These are phyloP conservation scores for Rhynchophorus ferrugineus DNA, from an alignment of 1,140 invertebrate species.

Conservation along the genomic window DNA sequence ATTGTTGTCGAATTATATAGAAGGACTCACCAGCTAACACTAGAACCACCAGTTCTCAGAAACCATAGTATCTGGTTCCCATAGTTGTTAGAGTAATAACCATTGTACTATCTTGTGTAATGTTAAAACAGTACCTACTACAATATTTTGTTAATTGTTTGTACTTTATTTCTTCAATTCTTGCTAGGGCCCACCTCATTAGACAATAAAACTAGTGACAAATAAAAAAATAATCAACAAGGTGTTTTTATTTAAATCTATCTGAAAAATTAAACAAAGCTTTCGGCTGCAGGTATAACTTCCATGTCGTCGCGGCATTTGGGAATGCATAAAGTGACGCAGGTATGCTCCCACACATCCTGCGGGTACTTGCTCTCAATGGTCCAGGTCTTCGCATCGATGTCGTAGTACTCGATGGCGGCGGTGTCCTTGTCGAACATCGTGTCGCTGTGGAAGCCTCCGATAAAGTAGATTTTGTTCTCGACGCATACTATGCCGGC, in stretches of 20 bases:
- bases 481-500: slow-evolving; percentile 56
- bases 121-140: no score
- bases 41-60: no score
- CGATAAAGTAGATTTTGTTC: slow-evolving; percentile 62
- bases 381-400: slow-evolving; percentile 52
- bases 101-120: no score
- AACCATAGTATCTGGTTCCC: no score
- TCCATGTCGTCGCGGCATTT: slow-evolving; percentile 48
- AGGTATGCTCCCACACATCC: slow-evolving; percentile 62
- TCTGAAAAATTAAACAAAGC: slow-evolving; percentile 9
- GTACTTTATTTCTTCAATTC: no score
- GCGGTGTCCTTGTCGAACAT: slow-evolving; percentile 60
- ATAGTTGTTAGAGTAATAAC: no score
- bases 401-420: slow-evolving; percentile 55
- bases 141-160: no score
- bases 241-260: not conserved
- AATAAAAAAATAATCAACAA: not conserved
- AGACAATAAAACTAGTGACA: not conserved
- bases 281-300: slow-evolving; percentile 26
- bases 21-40: no score
- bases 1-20: no score
- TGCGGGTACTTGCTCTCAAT: slow-evolving; percentile 55
- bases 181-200: no score
- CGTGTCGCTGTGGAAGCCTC: slow-evolving; percentile 59
- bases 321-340: slow-evolving; percentile 57